Evolutionary conservation across 2,888 invertebrate species (phyloP).

Genomic region (Sepioteuthis lessoniana): DNA sequence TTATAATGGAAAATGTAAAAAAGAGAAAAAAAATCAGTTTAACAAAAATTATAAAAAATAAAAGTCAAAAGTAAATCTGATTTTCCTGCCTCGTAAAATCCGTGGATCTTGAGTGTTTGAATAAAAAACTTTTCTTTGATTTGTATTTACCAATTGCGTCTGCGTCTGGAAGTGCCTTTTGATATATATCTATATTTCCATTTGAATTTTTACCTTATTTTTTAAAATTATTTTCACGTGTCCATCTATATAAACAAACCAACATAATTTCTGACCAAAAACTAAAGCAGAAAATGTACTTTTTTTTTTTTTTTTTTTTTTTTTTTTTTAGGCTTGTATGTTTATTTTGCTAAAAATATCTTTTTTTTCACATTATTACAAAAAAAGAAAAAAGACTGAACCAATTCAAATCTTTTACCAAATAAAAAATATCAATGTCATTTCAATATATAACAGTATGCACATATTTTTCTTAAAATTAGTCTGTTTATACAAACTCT

Average conservation of each 20-base stretch:
- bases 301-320: too few relatives aligned
- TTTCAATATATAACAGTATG: neutral
- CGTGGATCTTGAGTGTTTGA: neutral
- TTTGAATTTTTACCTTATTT: neutral
- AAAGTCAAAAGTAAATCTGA: neutral
- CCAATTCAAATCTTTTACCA: neutral
- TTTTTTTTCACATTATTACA: neutral
- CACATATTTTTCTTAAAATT: neutral
- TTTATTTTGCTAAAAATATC: neutral
- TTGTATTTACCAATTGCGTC: conserved; percentile 7
- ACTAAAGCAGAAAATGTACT: neutral
- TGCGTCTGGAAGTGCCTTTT: neutral
- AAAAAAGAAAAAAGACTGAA: neutral
- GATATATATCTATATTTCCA: neutral
- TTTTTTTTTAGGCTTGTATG: too few relatives aligned
- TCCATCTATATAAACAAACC: neutral
- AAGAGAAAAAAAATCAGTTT: neutral
- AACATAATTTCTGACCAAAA: neutral
- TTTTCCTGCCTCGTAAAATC: neutral
- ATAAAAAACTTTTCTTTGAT: neutral
- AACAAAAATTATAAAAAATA: neutral
- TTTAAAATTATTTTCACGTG: too few relatives aligned
- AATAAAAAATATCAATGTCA: neutral
- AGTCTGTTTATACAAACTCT: neutral
- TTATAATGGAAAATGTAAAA: neutral